Evolutionary conservation across 2,888 invertebrate species (phyloP), one percentile per base, ranked within the genome.

Genomic region (Nomada goodeniana): DNA sequence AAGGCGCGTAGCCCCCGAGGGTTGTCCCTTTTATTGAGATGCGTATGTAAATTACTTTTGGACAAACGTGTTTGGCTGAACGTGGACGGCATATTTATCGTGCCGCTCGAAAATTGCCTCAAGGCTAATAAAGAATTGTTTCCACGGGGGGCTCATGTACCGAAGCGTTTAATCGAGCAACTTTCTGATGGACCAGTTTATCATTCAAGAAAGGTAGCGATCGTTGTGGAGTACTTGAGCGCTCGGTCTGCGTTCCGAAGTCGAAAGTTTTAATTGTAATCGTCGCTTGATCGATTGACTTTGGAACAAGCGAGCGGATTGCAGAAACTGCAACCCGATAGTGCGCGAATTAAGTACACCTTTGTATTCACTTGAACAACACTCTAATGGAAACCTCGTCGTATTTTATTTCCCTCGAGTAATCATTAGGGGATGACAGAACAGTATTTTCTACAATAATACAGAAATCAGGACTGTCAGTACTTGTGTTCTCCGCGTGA

Each of bases 241-340:
- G 13, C 36, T 18, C 50, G 50, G 52, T 18, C 36, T 15, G 60
- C 36, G 20, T 71, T 52, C 36, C 52, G 18, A 52, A 20, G 60
- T 52, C 57, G 52, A 42, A 71, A 71, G 52, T 71, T 71, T 71
- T 61, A 61, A 61, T 71, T 71, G 71, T 61, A 61, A 71, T 71
- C 71, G 71, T 20, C 52, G 18, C 36, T 20, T 15, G 50, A 70
- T 70, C 52, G 61, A 71, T 61, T 52, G 61, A 61, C 36, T 52
- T 61, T 61, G 11, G 47, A 61, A 42, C 36, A 61, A 61, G 36
- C 42, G 50, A 60, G 18, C 70, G 23, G 23, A 52, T 50, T 52
- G 29, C 60, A 2, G 36, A 26, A 67, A 65, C 53, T 65, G 52
- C 5, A 13, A 13, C 42, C 42, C 42, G 61, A 61, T 42, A 42